phyloP scores from a whole-genome alignment of 2,888 invertebrate species.

The Poecilobothrus nobilitatus region DNA sequence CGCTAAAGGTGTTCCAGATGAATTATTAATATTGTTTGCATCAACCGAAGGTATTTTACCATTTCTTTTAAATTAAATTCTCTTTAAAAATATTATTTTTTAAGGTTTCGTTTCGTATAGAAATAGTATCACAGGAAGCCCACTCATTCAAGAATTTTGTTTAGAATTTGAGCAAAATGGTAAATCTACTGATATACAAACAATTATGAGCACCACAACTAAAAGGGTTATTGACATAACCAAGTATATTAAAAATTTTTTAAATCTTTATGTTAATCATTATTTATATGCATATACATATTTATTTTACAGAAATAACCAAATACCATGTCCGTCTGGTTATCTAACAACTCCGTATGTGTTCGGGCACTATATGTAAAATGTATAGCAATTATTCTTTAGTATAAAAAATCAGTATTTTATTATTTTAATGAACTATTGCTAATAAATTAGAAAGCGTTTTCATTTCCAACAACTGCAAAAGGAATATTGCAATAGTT shows the following conservation, averaged over 20 bases:
- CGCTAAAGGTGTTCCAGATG: neutral
- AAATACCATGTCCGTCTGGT: constrained; percentile 12
- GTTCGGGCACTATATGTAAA: constrained; percentile 10
- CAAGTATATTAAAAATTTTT: neutral
- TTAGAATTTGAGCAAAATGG: constrained; percentile 16
- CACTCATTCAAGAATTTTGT: constrained; percentile 22
- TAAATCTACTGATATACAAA: constrained; percentile 12
- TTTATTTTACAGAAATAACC: constrained; percentile 8
- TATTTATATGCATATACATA: neutral
- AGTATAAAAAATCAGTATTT: too few relatives aligned
- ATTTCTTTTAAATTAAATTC: neutral
- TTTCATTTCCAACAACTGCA: too few relatives aligned
- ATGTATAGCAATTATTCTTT: neutral
- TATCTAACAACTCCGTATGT: constrained; percentile 11
- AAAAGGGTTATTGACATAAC: neutral
- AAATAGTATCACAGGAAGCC: constrained; percentile 15
- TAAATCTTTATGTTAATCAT: neutral
- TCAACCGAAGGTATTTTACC: constrained; percentile 12
- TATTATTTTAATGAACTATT: too few relatives aligned
- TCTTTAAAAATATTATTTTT: neutral
- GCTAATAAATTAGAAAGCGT: too few relatives aligned
- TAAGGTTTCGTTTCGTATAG: constrained; percentile 14
- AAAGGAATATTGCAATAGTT: too few relatives aligned
- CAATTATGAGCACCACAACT: constrained; percentile 17
- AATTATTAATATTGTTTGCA: constrained; percentile 12